These are phyloP conservation scores for Epistrophe grossulariae DNA, from an alignment of 2,888 invertebrate genomes.

Conservation along the genomic window DNA sequence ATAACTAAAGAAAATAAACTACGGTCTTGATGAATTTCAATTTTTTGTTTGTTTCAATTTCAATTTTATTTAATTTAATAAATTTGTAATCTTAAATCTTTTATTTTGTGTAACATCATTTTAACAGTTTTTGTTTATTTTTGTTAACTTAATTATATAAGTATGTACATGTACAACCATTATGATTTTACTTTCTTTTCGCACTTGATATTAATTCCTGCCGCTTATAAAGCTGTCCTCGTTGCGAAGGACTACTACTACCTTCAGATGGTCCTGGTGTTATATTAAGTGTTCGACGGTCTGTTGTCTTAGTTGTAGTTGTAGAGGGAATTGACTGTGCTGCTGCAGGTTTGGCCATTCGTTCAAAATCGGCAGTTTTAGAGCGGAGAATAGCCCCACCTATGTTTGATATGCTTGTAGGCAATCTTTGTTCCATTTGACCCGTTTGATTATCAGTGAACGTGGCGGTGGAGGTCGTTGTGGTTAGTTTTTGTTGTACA, in stretches of 20 bases:
- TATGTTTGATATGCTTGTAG: slow-evolving; percentile 87
- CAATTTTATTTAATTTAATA: not conserved
- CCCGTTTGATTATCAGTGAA: not conserved
- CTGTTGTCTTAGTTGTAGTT: slow-evolving; percentile 21
- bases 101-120: not conserved
- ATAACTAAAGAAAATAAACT: not conserved
- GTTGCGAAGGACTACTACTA: slow-evolving; percentile 1
- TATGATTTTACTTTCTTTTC: slow-evolving; percentile 72
- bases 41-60: not conserved
- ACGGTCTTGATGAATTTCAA: not conserved
- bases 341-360: slow-evolving; percentile 77
- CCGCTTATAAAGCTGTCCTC: slow-evolving; percentile 89
- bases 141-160: not conserved
- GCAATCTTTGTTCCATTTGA: slow-evolving; percentile 82
- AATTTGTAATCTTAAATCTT: not conserved
- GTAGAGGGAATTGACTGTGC: slow-evolving; percentile 34
- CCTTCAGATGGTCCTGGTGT: slow-evolving; percentile 12
- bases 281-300: slow-evolving; percentile 6
- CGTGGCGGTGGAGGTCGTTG: slow-evolving; percentile 6
- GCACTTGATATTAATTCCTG: slow-evolving; percentile 93
- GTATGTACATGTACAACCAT: slow-evolving; percentile 18
- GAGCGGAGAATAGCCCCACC: slow-evolving; percentile 88
- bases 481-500: slow-evolving; percentile 59
- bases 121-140: not conserved
- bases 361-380: slow-evolving; percentile 88